Evolutionary conservation across 2,888 invertebrate species (phyloP).

Genomic region (Ophioninae sp.): DNA sequence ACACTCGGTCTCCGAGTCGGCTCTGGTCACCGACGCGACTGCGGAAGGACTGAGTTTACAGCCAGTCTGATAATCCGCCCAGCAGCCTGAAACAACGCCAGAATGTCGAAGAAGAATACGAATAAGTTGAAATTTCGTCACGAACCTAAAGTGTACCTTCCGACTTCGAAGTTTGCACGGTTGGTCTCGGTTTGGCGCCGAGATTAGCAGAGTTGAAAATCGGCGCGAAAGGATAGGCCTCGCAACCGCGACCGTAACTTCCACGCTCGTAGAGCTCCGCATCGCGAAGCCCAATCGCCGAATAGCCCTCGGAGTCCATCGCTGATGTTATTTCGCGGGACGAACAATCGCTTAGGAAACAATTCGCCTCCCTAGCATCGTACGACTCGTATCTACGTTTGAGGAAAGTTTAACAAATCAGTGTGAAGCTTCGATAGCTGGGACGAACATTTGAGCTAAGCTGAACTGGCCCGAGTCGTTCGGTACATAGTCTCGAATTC

Average conservation of each 20-base stretch:
- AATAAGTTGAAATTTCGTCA: background rate
- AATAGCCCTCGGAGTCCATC: constrained; percentile 82
- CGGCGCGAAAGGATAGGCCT: constrained; percentile 84
- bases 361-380: constrained; percentile 83
- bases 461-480: too few relatives aligned
- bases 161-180: constrained; percentile 43
- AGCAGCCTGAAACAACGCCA: constrained; percentile 84
- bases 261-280: constrained; percentile 91
- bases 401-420: background rate
- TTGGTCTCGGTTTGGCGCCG: constrained; percentile 27
- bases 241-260: constrained; percentile 91
- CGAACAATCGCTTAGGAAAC: constrained; percentile 89
- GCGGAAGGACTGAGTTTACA: constrained; percentile 86
- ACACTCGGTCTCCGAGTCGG: constrained; percentile 87
- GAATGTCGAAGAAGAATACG: background rate
- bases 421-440: background rate
- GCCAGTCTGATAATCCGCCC: constrained; percentile 89
- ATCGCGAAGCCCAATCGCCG: constrained; percentile 82
- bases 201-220: constrained; percentile 44
- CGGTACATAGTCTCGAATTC: too few relatives aligned
- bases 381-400: constrained; percentile 85
- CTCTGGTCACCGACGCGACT: constrained; percentile 85
- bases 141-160: background rate
- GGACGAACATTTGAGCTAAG: too few relatives aligned
- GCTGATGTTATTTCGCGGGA: constrained; percentile 83